phyloP scores from a whole-genome alignment of 2,888 invertebrate genomes.

The Sphaerophoria taeniata region DNA sequence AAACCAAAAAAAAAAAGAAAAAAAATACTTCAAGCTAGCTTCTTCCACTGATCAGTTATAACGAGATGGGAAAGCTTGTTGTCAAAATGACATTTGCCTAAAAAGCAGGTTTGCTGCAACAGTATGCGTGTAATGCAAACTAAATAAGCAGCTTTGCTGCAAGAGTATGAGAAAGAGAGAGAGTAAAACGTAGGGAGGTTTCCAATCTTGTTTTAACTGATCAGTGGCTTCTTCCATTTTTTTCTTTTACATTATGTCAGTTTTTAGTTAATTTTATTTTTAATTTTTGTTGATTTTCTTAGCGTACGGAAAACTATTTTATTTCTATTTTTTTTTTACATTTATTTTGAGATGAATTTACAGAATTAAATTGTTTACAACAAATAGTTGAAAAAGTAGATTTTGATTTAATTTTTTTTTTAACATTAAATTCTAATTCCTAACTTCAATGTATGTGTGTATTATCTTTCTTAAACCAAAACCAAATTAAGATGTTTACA shows the following conservation, averaged over 20 bases:
- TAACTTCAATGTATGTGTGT: slow-evolving; percentile 64
- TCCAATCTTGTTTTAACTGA: too few species aligned
- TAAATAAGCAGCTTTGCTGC: too few species aligned
- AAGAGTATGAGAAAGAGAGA: too few species aligned
- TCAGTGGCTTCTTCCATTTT: too few species aligned
- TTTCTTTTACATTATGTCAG: too few species aligned
- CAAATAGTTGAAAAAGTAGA: slow-evolving; percentile 58
- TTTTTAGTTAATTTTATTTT: slow-evolving; percentile 46
- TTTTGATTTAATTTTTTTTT: slow-evolving; percentile 52
- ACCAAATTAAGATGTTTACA: slow-evolving; percentile 64
- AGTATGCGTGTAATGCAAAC: too few species aligned
- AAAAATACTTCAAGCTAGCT: slow-evolving; percentile 52
- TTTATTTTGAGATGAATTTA: slow-evolving; percentile 23
- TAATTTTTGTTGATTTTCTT: slow-evolving; percentile 38
- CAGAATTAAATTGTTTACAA: slow-evolving; percentile 22
- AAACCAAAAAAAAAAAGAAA: slow-evolving; percentile 24
- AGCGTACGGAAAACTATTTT: too few species aligned
- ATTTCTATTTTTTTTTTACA: slow-evolving; percentile 22
- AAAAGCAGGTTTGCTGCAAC: too few species aligned
- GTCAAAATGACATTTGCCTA: too few species aligned
- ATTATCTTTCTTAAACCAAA: slow-evolving; percentile 62
- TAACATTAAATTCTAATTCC: slow-evolving; percentile 47
- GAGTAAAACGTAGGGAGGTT: too few species aligned
- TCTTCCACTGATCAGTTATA: slow-evolving; percentile 45
- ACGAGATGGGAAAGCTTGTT: too few species aligned